Percentiles rank a stretch among this genome's conserved stretches.
Evolutionary conservation across 2,797 vertebrate species (phyloP).

Genomic region (Sebastiscus tertius): DNA sequence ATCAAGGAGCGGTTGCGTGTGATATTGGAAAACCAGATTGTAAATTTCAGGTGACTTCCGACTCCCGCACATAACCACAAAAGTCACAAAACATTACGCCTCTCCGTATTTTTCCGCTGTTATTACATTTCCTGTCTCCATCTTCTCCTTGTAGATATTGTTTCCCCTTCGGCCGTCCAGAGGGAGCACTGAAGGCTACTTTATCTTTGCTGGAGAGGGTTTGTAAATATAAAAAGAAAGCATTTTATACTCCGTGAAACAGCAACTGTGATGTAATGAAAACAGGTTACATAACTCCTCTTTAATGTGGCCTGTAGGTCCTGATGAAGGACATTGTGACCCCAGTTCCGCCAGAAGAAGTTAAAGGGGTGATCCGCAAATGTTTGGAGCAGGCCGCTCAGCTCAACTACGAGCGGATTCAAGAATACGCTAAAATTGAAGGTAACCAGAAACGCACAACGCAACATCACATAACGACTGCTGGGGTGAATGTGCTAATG

Average conservation of each 20-base stretch:
- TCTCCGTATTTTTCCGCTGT: neutral
- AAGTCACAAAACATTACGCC: neutral
- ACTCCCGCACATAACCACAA: neutral
- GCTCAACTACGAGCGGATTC: conserved; percentile 96
- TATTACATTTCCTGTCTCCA: conserved; percentile 13
- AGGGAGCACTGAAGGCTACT: conserved; percentile 98
- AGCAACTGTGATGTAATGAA: neutral
- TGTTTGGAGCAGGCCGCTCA: conserved; percentile 98
- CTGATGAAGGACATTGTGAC: conserved; percentile 99
- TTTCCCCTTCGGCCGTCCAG: conserved; percentile 98
- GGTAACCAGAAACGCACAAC: conserved; percentile 83
- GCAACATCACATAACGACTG: neutral
- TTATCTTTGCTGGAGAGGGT: conserved; percentile 98
- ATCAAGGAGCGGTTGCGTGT: conserved; percentile 98
- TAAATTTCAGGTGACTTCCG: conserved; percentile 93
- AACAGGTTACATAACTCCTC: conserved; percentile 2
- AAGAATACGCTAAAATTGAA: conserved; percentile 99
- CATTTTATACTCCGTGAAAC: neutral
- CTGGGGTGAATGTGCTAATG: neutral
- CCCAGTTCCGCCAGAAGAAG: conserved; percentile 97
- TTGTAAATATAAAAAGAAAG: conserved; percentile 64
- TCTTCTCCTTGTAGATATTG: conserved; percentile 88
- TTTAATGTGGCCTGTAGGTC: conserved; percentile 71
- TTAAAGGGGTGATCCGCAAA: conserved; percentile 99
- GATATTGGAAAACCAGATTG: conserved; percentile 98